phyloP scores from a whole-genome alignment of 2,113 vertebrate genomes.

The Dinomys branickii region DNA sequence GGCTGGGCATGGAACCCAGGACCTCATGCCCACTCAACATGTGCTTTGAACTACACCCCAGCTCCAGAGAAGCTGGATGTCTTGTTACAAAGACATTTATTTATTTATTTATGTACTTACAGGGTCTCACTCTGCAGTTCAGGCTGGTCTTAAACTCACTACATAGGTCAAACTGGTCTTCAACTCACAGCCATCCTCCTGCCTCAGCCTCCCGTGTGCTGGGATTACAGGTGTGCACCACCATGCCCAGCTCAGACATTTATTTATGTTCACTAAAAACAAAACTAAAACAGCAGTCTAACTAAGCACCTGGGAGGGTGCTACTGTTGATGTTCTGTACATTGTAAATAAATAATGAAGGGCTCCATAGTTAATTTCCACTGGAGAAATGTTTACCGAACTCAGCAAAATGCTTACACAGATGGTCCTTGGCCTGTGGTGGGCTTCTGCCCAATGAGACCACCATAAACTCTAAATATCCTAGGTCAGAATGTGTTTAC shows the following conservation, averaged over 20 bases:
- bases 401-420: no score
- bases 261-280: neutral
- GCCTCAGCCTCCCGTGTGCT: no score
- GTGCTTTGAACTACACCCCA: neutral
- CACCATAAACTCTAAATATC: neutral
- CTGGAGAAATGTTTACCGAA: neutral
- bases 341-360: neutral
- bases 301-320: neutral
- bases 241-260: neutral
- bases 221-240: no score
- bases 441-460: neutral
- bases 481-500: neutral
- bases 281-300: neutral
- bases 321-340: accelerated
- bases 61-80: neutral
- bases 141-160: no score
- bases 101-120: no score
- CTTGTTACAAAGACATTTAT: neutral
- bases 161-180: no score
- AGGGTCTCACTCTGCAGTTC: no score
- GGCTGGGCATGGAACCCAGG: neutral
- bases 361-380: accelerated
- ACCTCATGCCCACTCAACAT: no score
- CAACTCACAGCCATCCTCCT: no score
- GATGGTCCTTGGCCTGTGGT: neutral